Evolutionary conservation across 1,140 invertebrate genomes (phyloP), one percentile per base, ranked within the genome.

Genomic region (Saxidomus purpurata): DNA sequence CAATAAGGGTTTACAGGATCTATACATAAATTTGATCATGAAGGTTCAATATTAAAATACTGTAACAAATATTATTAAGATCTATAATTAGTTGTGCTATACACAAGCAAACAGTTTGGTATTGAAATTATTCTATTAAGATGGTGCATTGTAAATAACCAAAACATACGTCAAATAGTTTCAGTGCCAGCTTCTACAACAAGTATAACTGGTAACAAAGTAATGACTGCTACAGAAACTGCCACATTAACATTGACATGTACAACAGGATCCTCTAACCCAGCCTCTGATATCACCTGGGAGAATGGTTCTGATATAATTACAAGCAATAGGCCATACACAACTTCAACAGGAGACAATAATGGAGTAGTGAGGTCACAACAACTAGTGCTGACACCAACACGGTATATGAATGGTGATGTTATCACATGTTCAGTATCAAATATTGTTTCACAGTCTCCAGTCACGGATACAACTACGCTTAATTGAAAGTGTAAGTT

Each of bases 231-330:
- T 43, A 59, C 38, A 28, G 77, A 47, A 31, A 22, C n/a, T 1
- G 55, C 28, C 4, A 25, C 47, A n/a, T 36, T 81, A 43, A 36
- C 22, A 28, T 36, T 81, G 47, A 81, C 77, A 52, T 81, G 77
- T 43, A 81, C 77, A 38, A 81, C 77, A 34, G 77, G 77, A 22
- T 81, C 77, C 13, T 81, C 77, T 9, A 81, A 81, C 25, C 77
- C 77, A 19, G 77, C 77, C 2, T 81, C 77, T 28, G 40, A 36
- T 36, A 81, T 81, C 17, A 81, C 49, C 4, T 81, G 77, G 77
- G 31, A 13, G 19, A 28, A 55, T 36, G 49, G 36, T 28, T 52
- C n/a, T 31, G 6, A 55, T 22, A 36, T 17, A 4, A 22, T 34
- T 3, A 52, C 47, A 17, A 81, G 15, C 17, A 36, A 52, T 25